Base-by-base conservation (phyloP, 2,888 invertebrate genomes). In the Cyclophora punctaria region DNA sequence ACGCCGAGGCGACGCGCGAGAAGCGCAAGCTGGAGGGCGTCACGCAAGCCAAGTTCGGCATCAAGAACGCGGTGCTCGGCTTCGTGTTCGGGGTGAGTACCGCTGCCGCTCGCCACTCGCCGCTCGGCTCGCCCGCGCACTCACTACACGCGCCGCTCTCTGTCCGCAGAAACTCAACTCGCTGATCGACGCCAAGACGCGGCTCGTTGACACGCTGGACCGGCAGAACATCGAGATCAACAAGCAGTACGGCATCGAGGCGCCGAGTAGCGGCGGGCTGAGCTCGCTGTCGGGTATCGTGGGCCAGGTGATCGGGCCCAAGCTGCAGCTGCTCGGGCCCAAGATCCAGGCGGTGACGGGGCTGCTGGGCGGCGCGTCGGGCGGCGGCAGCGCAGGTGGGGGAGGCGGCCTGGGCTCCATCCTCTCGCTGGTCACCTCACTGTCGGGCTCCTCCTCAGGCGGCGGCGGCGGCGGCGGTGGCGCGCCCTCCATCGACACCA, bases 31-130 rank as follows among this genome's bases (percentile, higher is more conserved):
- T 94, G 66, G 94, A 93, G 69, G 89, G 91, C 48, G 82, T 89
- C 61, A 89, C 90, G 58, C 86, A 90, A 68, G 89, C 90, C 63
- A 91, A 91, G 72, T 92, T 92, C 69, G 94, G 93, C 68, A 91
- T 93, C 68, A 93, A 94, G 80, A 95, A 94, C 80, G 95, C 94
- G 48, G 89, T 95, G 59, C 90, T 95, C 70, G 94, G 94, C 77
- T 93, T 95, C 80, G 93, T 95, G 41, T 95, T 95, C 77, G 93
- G 95, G 83, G 95, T 95, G 91, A 94, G 87, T 85, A 58, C 41
- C 5, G 2, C 4, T 20, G 20, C n/a, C 41, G 45, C 33, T 34
- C 40, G 7, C 5, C 7, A 34, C 7, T 5, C 41, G 35, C 40
- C 33, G 3, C 7, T 3, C 41, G 40, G 48, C 4, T 50, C 45